A percentile compares a stretch with the other conserved stretches of the same genome.
Evolutionary conservation across 1,140 invertebrate genomes (phyloP).

Genomic region (Papilio dardanus): DNA sequence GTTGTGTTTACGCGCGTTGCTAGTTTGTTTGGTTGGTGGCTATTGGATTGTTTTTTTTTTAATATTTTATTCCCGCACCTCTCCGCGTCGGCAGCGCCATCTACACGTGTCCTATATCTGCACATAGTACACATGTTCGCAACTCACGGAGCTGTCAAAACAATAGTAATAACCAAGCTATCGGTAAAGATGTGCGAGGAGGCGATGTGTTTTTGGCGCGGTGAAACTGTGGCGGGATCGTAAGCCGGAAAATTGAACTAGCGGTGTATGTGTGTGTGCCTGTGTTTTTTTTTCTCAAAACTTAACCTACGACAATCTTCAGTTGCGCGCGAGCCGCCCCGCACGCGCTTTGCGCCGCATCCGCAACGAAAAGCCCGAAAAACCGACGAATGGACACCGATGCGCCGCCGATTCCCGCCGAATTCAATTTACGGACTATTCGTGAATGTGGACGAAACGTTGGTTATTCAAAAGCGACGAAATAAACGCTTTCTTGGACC

Average conservation of each 20-base stretch:
- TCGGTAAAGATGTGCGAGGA: conserved; percentile 40
- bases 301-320: conserved; percentile 77
- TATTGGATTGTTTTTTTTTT: conserved; percentile 48
- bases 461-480: conserved; percentile 57
- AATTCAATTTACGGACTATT: conserved; percentile 58
- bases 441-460: conserved; percentile 49
- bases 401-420: conserved; percentile 50
- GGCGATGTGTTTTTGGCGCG: conserved; percentile 57
- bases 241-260: conserved; percentile 71
- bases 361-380: conserved; percentile 59
- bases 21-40: conserved; percentile 68
- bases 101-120: conserved; percentile 52
- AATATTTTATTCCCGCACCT: conserved; percentile 38
- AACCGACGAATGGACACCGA: conserved; percentile 64
- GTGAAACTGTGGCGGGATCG: conserved; percentile 56
- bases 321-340: conserved; percentile 75
- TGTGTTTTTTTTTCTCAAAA: conserved; percentile 64
- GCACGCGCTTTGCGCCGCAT: conserved; percentile 63
- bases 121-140: conserved; percentile 55
- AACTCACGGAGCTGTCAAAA: conserved; percentile 68
- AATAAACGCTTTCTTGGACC: conserved; percentile 55
- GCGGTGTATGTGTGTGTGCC: conserved; percentile 51
- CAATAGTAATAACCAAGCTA: conserved; percentile 52
- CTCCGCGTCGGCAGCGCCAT: conserved; percentile 59
- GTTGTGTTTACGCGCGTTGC: conserved; percentile 80